A percentile compares a stretch with the other conserved stretches of the same genome.
Conservation (phyloP, 2,113 vertebrate genomes). For the Taxidea taxus region DNA sequence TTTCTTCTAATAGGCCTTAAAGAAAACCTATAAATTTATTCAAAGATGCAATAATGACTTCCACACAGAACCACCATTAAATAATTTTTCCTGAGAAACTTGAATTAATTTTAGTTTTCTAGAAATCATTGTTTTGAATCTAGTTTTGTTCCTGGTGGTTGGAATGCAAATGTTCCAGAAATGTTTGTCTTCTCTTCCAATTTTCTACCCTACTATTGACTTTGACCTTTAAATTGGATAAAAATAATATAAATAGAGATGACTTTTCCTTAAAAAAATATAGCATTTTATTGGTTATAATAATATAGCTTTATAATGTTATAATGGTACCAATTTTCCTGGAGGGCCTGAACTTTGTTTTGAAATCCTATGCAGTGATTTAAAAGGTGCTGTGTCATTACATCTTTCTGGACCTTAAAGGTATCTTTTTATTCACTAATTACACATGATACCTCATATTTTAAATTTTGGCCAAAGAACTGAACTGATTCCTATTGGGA, state of each 20-base stretch:
- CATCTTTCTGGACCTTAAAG: neutral
- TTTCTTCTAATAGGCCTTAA: neutral
- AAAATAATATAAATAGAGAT: neutral
- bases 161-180: conserved; percentile 23
- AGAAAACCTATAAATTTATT: conserved; percentile 16
- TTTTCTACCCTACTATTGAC: neutral
- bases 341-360: neutral
- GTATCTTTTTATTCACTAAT: neutral
- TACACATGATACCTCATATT: neutral
- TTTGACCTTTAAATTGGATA: neutral
- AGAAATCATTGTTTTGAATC: neutral
- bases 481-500: neutral
- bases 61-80: neutral
- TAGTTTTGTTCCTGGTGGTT: neutral
- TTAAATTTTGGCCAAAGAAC: neutral
- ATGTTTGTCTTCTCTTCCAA: neutral
- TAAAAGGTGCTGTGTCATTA: neutral
- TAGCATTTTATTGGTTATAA: neutral
- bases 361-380: neutral
- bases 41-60: neutral
- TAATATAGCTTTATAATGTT: neutral
- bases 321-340: neutral
- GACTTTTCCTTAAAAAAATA: neutral
- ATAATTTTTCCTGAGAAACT: neutral
- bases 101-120: neutral